Percentiles rank a stretch among this genome's conserved stretches.
phyloP scores from a whole-genome alignment of 2,113 vertebrate species.

The Procavia capensis region DNA sequence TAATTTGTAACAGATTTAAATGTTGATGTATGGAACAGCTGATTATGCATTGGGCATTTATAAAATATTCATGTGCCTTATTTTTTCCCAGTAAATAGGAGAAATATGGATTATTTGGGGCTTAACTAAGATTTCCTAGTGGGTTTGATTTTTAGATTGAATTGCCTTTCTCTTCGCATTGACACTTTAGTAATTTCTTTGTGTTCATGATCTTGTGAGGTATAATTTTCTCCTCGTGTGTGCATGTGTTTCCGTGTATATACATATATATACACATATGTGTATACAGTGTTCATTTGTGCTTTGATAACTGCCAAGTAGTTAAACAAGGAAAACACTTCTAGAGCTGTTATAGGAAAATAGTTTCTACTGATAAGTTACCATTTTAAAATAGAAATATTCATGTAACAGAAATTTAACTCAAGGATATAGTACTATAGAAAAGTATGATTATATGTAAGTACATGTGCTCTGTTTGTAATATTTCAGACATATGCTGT shows the following conservation, averaged over 20 bases:
- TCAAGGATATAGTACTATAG: background rate
- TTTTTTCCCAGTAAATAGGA: background rate
- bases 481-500: constrained; percentile 70
- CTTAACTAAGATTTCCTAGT: background rate
- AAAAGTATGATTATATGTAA: constrained; percentile 36
- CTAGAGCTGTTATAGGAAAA: background rate
- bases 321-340: constrained; percentile 25
- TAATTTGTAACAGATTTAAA: constrained; percentile 64
- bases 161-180: background rate
- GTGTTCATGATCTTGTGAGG: constrained; percentile 49
- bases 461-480: background rate
- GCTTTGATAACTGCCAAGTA: background rate
- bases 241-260: background rate
- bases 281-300: background rate
- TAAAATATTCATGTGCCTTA: constrained; percentile 46
- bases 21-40: background rate
- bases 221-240: background rate
- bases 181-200: constrained; percentile 36
- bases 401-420: background rate
- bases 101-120: background rate
- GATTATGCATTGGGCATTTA: constrained; percentile 16
- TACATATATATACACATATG: background rate
- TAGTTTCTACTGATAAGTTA: constrained; percentile 7
- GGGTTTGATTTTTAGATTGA: constrained; percentile 34
- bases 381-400: constrained; percentile 4